Evolutionary conservation across 2,113 vertebrate species (phyloP), one percentile per base, ranked within the genome.

Genomic region (Triplophysa dalaica): DNA sequence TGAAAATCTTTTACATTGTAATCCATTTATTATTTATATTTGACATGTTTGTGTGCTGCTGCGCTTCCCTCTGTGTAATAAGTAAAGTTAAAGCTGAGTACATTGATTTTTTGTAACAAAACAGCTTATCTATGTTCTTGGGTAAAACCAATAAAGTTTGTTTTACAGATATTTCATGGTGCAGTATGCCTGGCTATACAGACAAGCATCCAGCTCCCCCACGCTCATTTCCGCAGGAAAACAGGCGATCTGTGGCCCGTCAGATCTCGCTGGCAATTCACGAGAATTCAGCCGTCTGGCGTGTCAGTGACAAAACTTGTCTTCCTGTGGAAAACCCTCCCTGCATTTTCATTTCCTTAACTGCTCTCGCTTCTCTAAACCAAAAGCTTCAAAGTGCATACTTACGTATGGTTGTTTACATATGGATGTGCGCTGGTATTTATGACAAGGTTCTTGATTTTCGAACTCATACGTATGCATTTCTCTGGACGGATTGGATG

Each of bases 251-350:
- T 65, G 26, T 9, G 5, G 63, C 78, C 56, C 45, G n/a, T n/a
- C 33, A 65, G 7, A 38, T 33, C 13, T 24, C 50, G 11, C 26
- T 48, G 38, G 72, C 48, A 48, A 38, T 50, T 64, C 41, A 21
- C n/a, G 21, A 2, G n/a, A 64, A 22, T 24, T 45, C 14, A 24
- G 12, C 60, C 13, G 58, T 8, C 58, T 58, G 3, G 67, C 68
- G 65, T 68, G 54, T 54, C 77, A 69, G 2, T 38, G 60, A 77
- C 24, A 52, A 48, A 63, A 26, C 9, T 12, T 29, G 33, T 65
- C 77, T 79, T 84, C 83, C 83, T 79, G 83, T 70, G 65, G 83
- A 78, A 84, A 84, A n/a, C 69, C 54, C 33, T 24, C n/a, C 61
- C 2, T 3, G 58, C 19, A 1, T 38, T 60, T 19, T 63, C n/a